These are phyloP conservation scores for Muntiacus reevesi DNA, from an alignment of 2,113 vertebrate genomes.

Conservation along the genomic window DNA sequence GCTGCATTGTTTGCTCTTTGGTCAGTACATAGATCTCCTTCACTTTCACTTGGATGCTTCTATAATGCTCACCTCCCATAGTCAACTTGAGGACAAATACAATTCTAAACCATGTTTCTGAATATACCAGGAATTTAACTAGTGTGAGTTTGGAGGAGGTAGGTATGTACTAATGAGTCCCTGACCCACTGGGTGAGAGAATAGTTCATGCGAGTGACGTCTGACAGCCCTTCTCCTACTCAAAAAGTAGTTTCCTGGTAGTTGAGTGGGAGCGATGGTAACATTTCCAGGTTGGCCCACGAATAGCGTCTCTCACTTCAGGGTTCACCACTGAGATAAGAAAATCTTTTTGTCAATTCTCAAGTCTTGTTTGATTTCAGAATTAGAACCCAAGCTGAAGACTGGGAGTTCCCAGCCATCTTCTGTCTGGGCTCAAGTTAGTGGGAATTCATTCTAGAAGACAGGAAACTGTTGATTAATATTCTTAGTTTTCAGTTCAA, in stretches of 20 bases:
- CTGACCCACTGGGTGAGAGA: not conserved
- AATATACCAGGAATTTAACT: not conserved
- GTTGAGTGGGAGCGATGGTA: fast-evolving
- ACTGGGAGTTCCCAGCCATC: not conserved
- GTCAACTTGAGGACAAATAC: not conserved
- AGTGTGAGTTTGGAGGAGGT: not conserved
- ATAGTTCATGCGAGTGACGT: not conserved
- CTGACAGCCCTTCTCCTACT: not conserved
- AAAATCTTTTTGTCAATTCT: not conserved
- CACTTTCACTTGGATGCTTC: not conserved
- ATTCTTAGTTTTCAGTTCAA: not conserved
- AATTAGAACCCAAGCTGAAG: not conserved
- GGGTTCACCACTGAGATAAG: not conserved
- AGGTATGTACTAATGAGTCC: not conserved
- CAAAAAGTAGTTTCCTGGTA: not conserved
- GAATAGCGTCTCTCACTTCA: not conserved
- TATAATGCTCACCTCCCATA: not conserved
- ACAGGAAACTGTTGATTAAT: not conserved
- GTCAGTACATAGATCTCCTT: not conserved
- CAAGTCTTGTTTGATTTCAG: not conserved
- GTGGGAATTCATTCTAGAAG: not conserved
- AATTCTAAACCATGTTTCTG: not conserved
- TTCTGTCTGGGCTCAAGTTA: not conserved
- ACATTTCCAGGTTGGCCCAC: not conserved
- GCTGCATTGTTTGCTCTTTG: not conserved